Evolutionary conservation across 2,797 vertebrate genomes (phyloP).

Genomic region (Enteromius trimaculatus): DNA sequence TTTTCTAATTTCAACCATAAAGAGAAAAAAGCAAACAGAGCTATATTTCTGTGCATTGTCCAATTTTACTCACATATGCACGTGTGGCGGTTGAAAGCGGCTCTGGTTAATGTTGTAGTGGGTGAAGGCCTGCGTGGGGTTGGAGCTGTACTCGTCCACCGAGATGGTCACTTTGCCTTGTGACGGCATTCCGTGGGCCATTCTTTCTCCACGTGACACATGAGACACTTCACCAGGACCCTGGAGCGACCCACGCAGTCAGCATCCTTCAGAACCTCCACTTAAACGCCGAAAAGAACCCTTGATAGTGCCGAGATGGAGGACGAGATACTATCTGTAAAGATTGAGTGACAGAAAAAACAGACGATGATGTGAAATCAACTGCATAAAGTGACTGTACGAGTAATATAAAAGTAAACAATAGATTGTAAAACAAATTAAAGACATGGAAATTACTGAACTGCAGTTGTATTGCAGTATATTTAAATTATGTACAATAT

Average conservation of each 20-base stretch:
- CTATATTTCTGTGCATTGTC: background rate
- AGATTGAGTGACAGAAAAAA: background rate
- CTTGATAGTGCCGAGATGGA: background rate
- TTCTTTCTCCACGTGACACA: constrained; percentile 84
- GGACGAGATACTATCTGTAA: constrained; percentile 31
- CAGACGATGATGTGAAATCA: constrained; percentile 2
- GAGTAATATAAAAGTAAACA: background rate
- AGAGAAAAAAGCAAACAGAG: background rate
- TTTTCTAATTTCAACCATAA: background rate
- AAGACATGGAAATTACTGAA: background rate
- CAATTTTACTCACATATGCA: constrained; percentile 67
- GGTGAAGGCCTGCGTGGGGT: constrained; percentile 96
- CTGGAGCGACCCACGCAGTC: constrained; percentile 75
- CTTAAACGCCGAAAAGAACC: constrained; percentile 57
- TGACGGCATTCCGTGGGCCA: constrained; percentile 95
- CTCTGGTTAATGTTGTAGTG: constrained; percentile 99
- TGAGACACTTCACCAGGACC: constrained; percentile 89
- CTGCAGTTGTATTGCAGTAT: background rate
- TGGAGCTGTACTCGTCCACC: constrained; percentile 98
- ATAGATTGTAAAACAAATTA: background rate
- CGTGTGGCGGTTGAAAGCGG: constrained; percentile 65
- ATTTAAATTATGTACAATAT: background rate
- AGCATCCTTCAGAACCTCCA: constrained; percentile 82
- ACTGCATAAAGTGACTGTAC: background rate
- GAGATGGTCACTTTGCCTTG: constrained; percentile 95